Evolutionary conservation across 2,888 invertebrate species (phyloP).

Genomic region (Ectemnius cavifrons): DNA sequence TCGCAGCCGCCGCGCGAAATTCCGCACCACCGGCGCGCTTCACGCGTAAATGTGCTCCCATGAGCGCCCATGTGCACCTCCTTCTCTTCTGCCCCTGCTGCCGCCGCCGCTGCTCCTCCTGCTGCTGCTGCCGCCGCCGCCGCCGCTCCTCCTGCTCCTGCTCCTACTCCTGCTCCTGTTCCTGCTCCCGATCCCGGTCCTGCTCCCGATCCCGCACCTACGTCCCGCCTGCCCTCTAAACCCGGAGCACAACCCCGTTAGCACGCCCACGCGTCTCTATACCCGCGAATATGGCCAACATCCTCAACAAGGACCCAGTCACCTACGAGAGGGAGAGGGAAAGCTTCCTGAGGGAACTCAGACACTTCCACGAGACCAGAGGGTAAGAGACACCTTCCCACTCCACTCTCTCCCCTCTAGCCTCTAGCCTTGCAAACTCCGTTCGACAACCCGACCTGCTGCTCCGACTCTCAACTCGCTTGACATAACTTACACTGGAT

Average conservation of each 20-base stretch:
- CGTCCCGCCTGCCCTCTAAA: constrained; percentile 59
- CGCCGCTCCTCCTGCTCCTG: neutral
- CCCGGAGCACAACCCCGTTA: constrained; percentile 61
- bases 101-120: constrained; percentile 18
- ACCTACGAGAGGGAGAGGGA: constrained; percentile 89
- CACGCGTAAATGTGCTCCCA: constrained; percentile 65
- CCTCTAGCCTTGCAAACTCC: neutral
- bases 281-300: constrained; percentile 81
- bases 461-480: neutral
- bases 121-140: constrained; percentile 25
- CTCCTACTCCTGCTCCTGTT: neutral
- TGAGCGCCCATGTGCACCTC: constrained; percentile 63
- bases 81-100: constrained; percentile 49
- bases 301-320: constrained; percentile 85
- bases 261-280: constrained; percentile 57
- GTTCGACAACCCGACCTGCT: neutral
- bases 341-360: constrained; percentile 90
- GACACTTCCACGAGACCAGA: constrained; percentile 93
- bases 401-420: neutral
- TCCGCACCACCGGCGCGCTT: constrained; percentile 45
- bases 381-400: constrained; percentile 83
- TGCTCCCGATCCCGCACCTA: constrained; percentile 2
- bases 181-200: neutral
- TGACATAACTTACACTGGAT: neutral
- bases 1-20: neutral